Percentiles rank a stretch among this genome's conserved stretches.
These are phyloP conservation scores for Naja naja DNA, from an alignment of 2,113 vertebrate genomes.

Conservation along the genomic window DNA sequence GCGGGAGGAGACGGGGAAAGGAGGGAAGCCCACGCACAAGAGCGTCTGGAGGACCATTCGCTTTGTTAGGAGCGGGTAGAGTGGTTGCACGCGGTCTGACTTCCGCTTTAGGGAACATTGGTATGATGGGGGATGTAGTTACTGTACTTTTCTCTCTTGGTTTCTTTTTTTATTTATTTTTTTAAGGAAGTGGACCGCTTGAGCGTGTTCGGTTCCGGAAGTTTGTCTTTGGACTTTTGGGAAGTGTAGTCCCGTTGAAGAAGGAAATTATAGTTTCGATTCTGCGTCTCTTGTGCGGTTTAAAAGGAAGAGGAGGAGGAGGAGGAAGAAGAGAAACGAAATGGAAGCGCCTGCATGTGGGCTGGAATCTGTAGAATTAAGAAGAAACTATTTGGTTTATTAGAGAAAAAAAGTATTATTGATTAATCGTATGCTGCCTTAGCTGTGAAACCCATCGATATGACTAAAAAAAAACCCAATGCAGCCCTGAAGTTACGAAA, in stretches of 20 bases:
- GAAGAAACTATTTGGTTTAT: not conserved
- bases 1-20: slow-evolving; percentile 56
- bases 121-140: not conserved
- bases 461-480: not conserved
- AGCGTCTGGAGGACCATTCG: too few species aligned
- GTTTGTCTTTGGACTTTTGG: not conserved
- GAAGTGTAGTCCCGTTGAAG: not conserved
- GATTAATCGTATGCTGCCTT: not conserved
- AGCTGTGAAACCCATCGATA: not conserved
- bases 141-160: not conserved
- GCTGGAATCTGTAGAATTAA: slow-evolving; percentile 17
- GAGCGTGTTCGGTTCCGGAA: not conserved
- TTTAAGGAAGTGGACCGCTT: not conserved
- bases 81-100: not conserved
- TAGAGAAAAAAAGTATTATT: not conserved
- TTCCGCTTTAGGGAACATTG: not conserved
- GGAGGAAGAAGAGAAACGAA: not conserved
- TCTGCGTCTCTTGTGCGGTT: not conserved
- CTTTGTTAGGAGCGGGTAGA: not conserved
- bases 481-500: not conserved
- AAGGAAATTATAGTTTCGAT: not conserved
- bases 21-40: not conserved
- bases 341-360: not conserved
- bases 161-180: not conserved
- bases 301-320: not conserved